Conservation (phyloP, 2,113 vertebrate species). For the Illadopsis cleaveri region DNA sequence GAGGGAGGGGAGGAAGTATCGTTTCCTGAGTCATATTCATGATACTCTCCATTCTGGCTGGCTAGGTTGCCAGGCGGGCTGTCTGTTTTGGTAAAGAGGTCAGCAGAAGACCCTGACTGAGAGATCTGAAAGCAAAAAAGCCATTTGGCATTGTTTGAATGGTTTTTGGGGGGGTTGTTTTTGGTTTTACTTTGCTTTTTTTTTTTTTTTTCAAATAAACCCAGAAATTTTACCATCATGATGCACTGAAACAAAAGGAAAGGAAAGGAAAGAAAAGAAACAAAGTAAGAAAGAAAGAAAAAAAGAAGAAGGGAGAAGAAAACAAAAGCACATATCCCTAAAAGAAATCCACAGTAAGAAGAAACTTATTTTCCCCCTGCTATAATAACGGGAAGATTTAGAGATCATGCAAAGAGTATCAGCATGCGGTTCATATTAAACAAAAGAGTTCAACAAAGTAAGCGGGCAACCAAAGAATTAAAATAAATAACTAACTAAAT, state of each 20-base stretch:
- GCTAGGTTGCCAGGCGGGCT: conserved; percentile 71
- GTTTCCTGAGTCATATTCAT: conserved; percentile 96
- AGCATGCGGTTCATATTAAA: conserved; percentile 78
- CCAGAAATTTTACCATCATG: conserved; percentile 82
- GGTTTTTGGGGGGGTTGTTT: background rate
- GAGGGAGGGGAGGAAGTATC: conserved; percentile 94
- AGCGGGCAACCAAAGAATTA: conserved; percentile 70
- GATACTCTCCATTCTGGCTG: conserved; percentile 76
- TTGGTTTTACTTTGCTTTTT: conserved; percentile 39
- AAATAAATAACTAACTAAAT: conserved; percentile 45
- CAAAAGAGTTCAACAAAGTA: conserved; percentile 74
- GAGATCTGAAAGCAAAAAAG: conserved; percentile 93
- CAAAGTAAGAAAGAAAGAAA: conserved; percentile 19
- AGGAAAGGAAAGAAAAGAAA: conserved; percentile 12
- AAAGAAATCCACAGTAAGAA: conserved; percentile 78
- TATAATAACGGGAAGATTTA: conserved; percentile 75
- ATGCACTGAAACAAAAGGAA: conserved; percentile 79
- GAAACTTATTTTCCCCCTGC: conserved; percentile 73
- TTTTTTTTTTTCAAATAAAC: conserved; percentile 57
- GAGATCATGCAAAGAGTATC: conserved; percentile 79
- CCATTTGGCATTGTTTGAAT: conserved; percentile 76
- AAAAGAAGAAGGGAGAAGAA: conserved; percentile 29
- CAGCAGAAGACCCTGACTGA: conserved; percentile 80
- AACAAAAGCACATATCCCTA: conserved; percentile 77
- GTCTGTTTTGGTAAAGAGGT: conserved; percentile 83